phyloP scores from a whole-genome alignment of 2,888 invertebrate species.

The Melieria picta region DNA sequence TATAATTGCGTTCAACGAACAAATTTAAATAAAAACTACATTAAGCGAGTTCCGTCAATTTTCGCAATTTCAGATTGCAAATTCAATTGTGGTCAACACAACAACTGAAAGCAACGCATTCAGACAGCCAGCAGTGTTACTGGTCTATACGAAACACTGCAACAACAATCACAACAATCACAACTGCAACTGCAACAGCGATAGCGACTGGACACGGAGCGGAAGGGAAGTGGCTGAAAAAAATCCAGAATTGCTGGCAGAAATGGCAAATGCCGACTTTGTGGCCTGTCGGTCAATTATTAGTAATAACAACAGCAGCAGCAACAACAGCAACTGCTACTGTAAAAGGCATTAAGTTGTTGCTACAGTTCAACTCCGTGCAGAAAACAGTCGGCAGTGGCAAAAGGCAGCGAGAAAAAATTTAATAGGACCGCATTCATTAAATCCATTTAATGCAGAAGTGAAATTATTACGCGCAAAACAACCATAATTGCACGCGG shows the following conservation, averaged over 20 bases:
- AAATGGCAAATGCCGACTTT: slow-evolving; percentile 1
- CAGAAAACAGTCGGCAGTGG: slow-evolving; percentile 28
- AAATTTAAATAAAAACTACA: slow-evolving; percentile 38
- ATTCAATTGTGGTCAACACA: slow-evolving; percentile 8
- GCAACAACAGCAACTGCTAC: slow-evolving; percentile 38
- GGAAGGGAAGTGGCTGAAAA: neutral
- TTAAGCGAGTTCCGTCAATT: slow-evolving; percentile 44
- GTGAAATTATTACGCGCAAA: slow-evolving; percentile 59
- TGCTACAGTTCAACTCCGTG: slow-evolving; percentile 2
- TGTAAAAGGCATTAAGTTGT: slow-evolving; percentile 35
- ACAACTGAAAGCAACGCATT: slow-evolving; percentile 2
- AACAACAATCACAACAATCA: neutral
- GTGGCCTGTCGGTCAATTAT: slow-evolving; percentile 30
- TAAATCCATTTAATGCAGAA: slow-evolving; percentile 62
- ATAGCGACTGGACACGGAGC: neutral
- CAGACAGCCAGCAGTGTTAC: no score
- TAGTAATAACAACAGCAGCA: slow-evolving; percentile 38
- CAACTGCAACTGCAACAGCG: neutral
- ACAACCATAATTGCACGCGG: slow-evolving; percentile 58
- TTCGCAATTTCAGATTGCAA: slow-evolving; percentile 32
- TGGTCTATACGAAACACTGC: neutral
- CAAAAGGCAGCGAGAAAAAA: slow-evolving; percentile 37
- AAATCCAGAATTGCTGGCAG: neutral
- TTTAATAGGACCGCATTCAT: slow-evolving; percentile 62
- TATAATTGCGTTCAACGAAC: slow-evolving; percentile 25